phyloP scores from a whole-genome alignment of 2,113 vertebrate species.

The Ceyx margarethae region DNA sequence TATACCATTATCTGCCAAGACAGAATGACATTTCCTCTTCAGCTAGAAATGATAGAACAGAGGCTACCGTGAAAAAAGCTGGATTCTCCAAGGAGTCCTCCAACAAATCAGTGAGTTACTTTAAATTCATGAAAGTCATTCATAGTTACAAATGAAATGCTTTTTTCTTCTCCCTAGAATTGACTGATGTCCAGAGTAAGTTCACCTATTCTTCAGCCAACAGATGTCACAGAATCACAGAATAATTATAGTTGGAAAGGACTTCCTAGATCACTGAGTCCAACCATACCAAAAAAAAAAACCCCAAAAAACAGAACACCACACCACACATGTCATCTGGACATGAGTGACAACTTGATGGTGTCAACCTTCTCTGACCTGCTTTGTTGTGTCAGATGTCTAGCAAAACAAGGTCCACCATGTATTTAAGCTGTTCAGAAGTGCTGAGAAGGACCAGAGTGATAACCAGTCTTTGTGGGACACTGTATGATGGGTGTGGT shows the following conservation, averaged over 20 bases:
- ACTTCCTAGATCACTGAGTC: too few species aligned
- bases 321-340: background rate
- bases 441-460: background rate
- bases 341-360: background rate
- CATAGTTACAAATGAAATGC: background rate
- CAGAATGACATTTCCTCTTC: background rate
- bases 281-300: too few species aligned
- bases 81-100: background rate
- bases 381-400: background rate
- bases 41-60: background rate
- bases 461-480: background rate
- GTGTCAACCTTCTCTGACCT: background rate
- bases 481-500: accelerated
- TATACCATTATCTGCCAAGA: background rate
- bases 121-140: background rate
- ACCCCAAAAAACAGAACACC: too few species aligned
- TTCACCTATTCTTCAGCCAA: background rate
- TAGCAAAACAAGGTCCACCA: background rate
- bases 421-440: background rate
- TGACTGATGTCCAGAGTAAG: background rate
- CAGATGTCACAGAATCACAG: background rate
- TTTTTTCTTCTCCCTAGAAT: background rate
- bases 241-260: too few species aligned
- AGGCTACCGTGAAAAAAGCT: background rate
- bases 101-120: background rate